Evolutionary conservation across 2,797 vertebrate genomes (phyloP).

Genomic region (Semotilus atromaculatus): DNA sequence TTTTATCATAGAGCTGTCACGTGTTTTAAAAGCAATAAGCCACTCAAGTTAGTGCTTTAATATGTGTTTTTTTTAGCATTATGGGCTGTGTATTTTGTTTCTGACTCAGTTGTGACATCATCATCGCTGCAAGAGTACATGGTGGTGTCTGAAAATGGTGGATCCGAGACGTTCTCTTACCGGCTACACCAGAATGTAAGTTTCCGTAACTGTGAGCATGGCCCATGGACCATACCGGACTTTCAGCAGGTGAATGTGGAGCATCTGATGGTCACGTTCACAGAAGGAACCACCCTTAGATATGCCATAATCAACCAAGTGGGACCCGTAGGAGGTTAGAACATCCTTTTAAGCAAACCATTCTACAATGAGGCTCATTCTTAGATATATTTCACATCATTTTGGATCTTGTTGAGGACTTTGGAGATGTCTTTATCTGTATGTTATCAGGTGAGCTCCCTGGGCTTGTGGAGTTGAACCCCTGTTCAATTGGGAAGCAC

Average conservation of each 20-base stretch:
- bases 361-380: neutral
- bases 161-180: constrained; percentile 75
- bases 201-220: constrained; percentile 68
- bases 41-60: neutral
- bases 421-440: neutral
- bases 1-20: neutral
- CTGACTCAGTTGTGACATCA: constrained; percentile 71
- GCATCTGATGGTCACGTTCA: constrained; percentile 75
- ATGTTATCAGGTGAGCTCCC: constrained; percentile 37
- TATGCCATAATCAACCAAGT: constrained; percentile 76
- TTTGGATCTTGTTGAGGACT: neutral
- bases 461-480: constrained; percentile 64
- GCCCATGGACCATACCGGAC: constrained; percentile 41
- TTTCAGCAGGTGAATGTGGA: constrained; percentile 71
- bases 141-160: constrained; percentile 58
- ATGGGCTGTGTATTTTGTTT: neutral
- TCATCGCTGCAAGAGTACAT: constrained; percentile 73
- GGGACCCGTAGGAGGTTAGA: constrained; percentile 68
- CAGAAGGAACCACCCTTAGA: constrained; percentile 75
- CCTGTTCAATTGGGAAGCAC: constrained; percentile 76
- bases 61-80: constrained; percentile 1
- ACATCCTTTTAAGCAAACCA: neutral
- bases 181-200: constrained; percentile 77
- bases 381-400: neutral
- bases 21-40: neutral